Evolutionary conservation across 92 coral and sea anemone species (phyloP).

Genomic region (Actinernus sp.): DNA sequence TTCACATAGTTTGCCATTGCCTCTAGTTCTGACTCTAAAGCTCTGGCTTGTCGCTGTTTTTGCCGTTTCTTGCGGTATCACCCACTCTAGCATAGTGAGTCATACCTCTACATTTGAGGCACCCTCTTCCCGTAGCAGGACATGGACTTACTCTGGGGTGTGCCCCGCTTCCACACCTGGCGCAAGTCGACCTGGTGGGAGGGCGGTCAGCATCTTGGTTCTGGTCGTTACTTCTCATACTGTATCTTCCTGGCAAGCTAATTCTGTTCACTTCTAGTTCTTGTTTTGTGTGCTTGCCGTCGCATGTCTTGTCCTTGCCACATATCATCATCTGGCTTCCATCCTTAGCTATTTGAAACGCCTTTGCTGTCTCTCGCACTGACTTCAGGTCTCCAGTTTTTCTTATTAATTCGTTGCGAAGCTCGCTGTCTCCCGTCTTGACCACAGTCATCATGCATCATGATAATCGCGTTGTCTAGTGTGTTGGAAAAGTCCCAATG

Average conservation of each 20-base stretch:
- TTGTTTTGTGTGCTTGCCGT: constrained; percentile 15
- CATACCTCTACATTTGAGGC: constrained; percentile 43
- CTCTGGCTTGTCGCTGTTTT: constrained; percentile 8
- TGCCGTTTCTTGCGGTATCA: background rate
- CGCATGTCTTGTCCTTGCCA: no score
- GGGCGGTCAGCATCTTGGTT: constrained; percentile 19
- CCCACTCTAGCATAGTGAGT: constrained; percentile 26
- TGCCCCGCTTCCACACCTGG: constrained; percentile 11
- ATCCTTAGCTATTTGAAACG: constrained; percentile 29
- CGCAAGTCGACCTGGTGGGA: constrained; percentile 12
- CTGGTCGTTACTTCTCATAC: no score
- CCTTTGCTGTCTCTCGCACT: constrained; percentile 37
- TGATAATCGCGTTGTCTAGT: constrained; percentile 16
- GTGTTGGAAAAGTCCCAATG: constrained; percentile 18
- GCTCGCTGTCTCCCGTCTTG: constrained; percentile 40
- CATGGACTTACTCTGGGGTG: constrained; percentile 10
- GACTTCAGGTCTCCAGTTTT: constrained; percentile 40
- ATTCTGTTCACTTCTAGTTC: constrained; percentile 39
- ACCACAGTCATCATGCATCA: constrained; percentile 37
- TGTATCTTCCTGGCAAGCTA: no score
- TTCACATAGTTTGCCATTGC: no score
- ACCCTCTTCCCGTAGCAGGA: constrained; percentile 19
- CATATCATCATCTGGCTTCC: constrained; percentile 40
- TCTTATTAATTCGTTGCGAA: constrained; percentile 29
- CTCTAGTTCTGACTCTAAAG: constrained; percentile 10